These are phyloP conservation scores for Callospermophilus lateralis DNA, from an alignment of 2,113 vertebrate genomes.

Conservation along the genomic window DNA sequence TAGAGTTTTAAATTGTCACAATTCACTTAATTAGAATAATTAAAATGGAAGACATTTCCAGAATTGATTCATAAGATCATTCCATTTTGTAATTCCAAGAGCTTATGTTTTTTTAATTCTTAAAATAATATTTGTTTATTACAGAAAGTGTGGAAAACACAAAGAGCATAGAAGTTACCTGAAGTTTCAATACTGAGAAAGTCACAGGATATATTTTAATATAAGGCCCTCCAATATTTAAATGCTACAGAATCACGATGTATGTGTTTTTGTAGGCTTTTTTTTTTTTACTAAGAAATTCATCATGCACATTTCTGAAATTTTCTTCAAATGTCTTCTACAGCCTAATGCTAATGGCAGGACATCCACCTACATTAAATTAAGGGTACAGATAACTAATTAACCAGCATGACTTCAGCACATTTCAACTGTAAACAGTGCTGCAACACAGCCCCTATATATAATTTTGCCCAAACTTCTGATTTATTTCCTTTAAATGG, in stretches of 20 bases:
- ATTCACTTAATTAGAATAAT: constrained; percentile 27
- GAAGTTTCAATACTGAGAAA: background rate
- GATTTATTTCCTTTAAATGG: constrained; percentile 4
- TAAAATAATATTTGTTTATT: constrained; percentile 21
- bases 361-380: background rate
- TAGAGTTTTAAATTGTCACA: constrained; percentile 27
- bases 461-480: constrained; percentile 32
- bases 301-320: background rate
- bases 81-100: constrained; percentile 39
- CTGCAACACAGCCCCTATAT: background rate
- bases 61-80: background rate
- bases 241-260: background rate
- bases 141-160: background rate
- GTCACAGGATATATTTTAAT: background rate
- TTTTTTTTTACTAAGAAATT: constrained; percentile 26
- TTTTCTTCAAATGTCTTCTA: constrained; percentile 16
- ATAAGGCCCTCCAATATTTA: background rate
- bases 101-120: constrained; percentile 1
- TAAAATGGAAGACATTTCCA: background rate
- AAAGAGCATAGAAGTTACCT: background rate
- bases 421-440: background rate
- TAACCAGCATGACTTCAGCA: background rate
- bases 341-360: background rate
- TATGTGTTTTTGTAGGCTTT: background rate
- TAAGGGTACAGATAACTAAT: background rate